Base-by-base conservation (phyloP, 2,797 vertebrate genomes). In the Microtus californicus region DNA sequence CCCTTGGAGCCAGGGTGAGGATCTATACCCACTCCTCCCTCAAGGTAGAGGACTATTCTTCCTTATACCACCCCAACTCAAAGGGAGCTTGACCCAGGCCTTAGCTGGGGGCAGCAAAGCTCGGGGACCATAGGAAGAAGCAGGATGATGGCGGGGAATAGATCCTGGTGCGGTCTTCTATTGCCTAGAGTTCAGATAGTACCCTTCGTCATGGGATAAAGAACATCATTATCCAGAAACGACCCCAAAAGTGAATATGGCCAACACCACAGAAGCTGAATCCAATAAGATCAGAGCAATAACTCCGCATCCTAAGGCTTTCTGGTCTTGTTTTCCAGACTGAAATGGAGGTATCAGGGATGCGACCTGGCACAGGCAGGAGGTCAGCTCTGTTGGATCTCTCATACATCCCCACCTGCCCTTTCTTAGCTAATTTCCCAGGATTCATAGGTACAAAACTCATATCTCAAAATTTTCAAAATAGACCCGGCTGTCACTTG, bases 381-480 rank as follows among this genome's bases (percentile, higher is more conserved):
- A 76, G 80, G 21, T 37, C 56, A 83, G 25, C 31, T 74, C 56
- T 87, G 71, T 17, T 6, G 19, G 0, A 0, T 65, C 61, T 77
- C 34, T 6, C 5, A 12, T 54, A 2, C 15, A 25, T 59, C 88
- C 31, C 0, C 6, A 12, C n/a, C 95, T 40, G 25, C 12, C 43
- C 54, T 80, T 81, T 65, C 9, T 27, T 80, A 69, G 80, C 78
- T 87, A 61, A 71, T 76, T 23, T 71, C 91, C 90, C 45, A 61
- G 40, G 67, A 97, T 81, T n/a, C 65, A 91, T 40, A 77, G 61
- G n/a, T 91, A 25, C 78, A 90, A 45, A 80, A 48, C 0, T 1
- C 9, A 76, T 73, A 85, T 59, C 93, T 63, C 78, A 81, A 93
- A 83, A 45, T 14, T 13, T 86, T 71, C 65, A 54, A 51, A n/a